Evolutionary conservation across 2,113 vertebrate genomes (phyloP), one percentile per base, ranked within the genome.

Genomic region (Stictonetta naevosa): DNA sequence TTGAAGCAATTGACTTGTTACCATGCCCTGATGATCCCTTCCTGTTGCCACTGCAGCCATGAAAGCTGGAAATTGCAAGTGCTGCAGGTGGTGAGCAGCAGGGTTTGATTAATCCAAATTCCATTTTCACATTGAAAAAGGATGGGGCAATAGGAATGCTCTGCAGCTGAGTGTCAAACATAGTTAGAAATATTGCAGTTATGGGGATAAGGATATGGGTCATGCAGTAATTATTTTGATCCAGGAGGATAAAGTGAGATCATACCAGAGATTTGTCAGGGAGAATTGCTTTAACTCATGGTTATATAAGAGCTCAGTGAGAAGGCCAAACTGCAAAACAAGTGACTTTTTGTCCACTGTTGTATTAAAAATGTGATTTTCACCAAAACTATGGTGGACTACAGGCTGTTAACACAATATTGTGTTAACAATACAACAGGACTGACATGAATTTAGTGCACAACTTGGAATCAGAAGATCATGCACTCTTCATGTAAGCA

Each of bases 81-180:
- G 95, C 91, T 92, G 92, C 95, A 92, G 94, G 90, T 58, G 74
- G 88, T 83, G 87, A 95, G 60, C 74, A 93, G 79, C 85, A 55
- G 58, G 62, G 62, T 84, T 91, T 95, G 68, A 96, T 95, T 95
- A 86, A 83, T 89, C 73, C 83, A 82, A 85, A 96, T 96, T 95
- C 93, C 91, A 85, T 79, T 92, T 88, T 86, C 2, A 0, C 36
- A 18, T 64, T 92, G 73, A 76, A 79, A 94, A 83, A 83, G 55
- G 82, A 88, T 68, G 15, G 58, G 55, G 67, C 40, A 25, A 82
- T 76, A 94, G 80, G 73, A 83, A 86, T 91, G 64, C 60, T 72
- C 52, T 83, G 63, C 44, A 34, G 56, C 77, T 34, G 76, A 94
- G 63, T 22, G 72, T 71, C 89, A 82, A 55, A 90, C n/a, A 25